Evolutionary conservation across 2,797 vertebrate species (phyloP), one percentile per base, ranked within the genome.

Genomic region (Myiothlypis coronata): DNA sequence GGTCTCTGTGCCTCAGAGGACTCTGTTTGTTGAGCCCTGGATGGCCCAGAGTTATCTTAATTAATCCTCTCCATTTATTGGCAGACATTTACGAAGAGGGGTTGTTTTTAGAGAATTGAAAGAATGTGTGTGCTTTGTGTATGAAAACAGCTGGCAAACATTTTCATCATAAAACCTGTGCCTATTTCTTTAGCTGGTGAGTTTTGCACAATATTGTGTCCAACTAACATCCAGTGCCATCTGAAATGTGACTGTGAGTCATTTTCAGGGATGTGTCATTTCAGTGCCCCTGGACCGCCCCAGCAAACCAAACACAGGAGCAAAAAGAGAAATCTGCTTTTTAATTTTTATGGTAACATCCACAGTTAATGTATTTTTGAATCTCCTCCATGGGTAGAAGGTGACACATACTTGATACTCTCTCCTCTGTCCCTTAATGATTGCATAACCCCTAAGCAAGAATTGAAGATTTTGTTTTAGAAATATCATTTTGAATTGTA

Each of bases 341-440:
- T 68, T 39, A 3, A 24, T 74, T 56, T 70, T 43, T 57, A 18
- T 30, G 6, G 20, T 35, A 57, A 27, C 9, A 24, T 28, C 35
- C 50, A 59, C 46, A 75, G 47, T 26, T 4, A 60, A 49, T 67
- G 1, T 6, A 30, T 11, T 57, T 79, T 68, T 65, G 7, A 53
- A 68, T 34, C 32, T 75, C 5, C 30, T 53, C 24, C 47, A 44
- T 60, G 59, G 17, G 11, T 24, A 64, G 60, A 75, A 75, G 28
- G 49, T 69, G 46, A 28, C 50, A 55, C 17, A 4, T 46, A 12
- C 21, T 3, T 34, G 46, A 17, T 76, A 23, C n/a, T 44, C 12
- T 63, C 15, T 57, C 7, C 0, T 44, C 1, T 16, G 24, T 61
- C 6, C 1, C 1, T n/a, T 53, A 74, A 21, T 18, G 27, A n/a